Base-by-base conservation (phyloP, 2,888 invertebrate species). In the Harpalus rufipes region DNA sequence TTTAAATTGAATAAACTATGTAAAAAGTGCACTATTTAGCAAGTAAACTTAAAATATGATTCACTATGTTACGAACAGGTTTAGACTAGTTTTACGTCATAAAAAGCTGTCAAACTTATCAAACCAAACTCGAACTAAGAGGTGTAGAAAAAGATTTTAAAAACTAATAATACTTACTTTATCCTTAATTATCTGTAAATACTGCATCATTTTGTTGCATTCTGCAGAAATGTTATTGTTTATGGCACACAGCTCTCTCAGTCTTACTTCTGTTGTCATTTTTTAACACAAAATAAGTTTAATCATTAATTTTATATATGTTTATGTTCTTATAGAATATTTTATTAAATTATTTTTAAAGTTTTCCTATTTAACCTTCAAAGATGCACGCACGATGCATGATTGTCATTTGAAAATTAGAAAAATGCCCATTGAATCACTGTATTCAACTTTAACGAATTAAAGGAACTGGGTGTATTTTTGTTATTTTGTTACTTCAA, bases 121-220 rank as follows among this genome's bases (percentile, higher is more conserved):
- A 32, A 32, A 4, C 32, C 3, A 32, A 3, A 32, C 32, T 6
- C 32, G 6, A 32, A 32, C 5, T 32, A 32, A 32, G 1, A 32
- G 5, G 1, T 10, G n/a, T n/a, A n/a, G n/a, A n/a, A n/a, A n/a
- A n/a, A n/a, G n/a, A n/a, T n/a, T n/a, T n/a, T n/a, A n/a, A n/a
- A n/a, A n/a, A n/a, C n/a, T n/a, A n/a, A 51, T 12, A 51, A 16
- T n/a, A 41, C 16, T 59, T 83, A 83, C 83, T 51, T 76, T 74
- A 18, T 83, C 76, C 18, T 76, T 74, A 39, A 83, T 76, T 14
- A 41, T 74, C 12, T 83, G 7, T 41, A 83, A 21, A 59, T 83
- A 58, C 21, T 83, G 59, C 32, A 59, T 44, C 74, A 83, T 83
- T 83, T 76, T 83, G 14, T 76, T 41, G 59, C 76, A 83, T 39